These are phyloP conservation scores for Pantherophis vulpinus DNA, from an alignment of 2,797 vertebrate genomes.

Conservation along the genomic window DNA sequence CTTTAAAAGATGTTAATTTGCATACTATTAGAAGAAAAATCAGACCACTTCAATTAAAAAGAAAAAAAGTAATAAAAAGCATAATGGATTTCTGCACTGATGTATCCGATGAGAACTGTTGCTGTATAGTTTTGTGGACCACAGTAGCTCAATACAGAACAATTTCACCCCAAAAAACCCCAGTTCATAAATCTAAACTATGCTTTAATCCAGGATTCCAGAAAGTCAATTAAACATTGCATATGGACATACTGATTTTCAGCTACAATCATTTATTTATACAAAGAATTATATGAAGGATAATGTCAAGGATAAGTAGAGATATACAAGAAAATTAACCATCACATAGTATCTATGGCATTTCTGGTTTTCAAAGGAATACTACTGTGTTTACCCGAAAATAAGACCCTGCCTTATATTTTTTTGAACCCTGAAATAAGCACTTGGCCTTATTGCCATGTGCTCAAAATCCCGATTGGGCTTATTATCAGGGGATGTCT, in stretches of 20 bases:
- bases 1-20: slow-evolving; percentile 20
- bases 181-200: neutral
- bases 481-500: no score
- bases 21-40: slow-evolving; percentile 3
- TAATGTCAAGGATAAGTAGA: neutral
- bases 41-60: neutral
- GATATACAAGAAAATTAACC: neutral
- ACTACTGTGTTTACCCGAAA: neutral
- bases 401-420: no score
- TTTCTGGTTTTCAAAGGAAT: neutral
- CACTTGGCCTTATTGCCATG: no score
- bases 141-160: neutral
- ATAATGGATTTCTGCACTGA: neutral
- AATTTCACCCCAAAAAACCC: neutral
- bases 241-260: neutral
- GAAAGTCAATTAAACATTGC: neutral
- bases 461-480: no score
- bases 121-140: neutral
- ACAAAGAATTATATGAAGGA: neutral
- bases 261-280: neutral
- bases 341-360: neutral
- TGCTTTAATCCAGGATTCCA: neutral
- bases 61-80: slow-evolving; percentile 16
- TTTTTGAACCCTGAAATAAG: no score
- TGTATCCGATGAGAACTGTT: neutral